These are phyloP conservation scores for Aphelenchoides besseyi DNA, from an alignment of 1,140 invertebrate genomes.

Conservation along the genomic window DNA sequence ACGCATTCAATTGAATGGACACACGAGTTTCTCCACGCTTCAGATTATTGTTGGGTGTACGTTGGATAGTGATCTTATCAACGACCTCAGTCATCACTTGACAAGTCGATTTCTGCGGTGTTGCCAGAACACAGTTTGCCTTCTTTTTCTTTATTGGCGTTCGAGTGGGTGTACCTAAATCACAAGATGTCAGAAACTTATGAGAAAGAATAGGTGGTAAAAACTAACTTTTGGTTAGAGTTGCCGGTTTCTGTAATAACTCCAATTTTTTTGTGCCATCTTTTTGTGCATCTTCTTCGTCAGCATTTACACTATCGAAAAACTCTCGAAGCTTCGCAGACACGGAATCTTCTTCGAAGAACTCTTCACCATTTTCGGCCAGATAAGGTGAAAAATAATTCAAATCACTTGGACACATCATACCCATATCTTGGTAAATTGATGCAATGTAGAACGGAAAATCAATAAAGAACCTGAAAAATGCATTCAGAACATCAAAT, in stretches of 20 bases:
- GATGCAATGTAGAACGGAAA: background rate
- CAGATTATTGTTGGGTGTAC: background rate
- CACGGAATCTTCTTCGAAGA: background rate
- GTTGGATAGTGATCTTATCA: background rate
- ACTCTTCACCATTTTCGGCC: no score
- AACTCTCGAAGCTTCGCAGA: background rate
- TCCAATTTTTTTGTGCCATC: no score
- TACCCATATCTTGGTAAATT: background rate
- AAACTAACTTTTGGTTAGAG: no score
- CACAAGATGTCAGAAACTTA: no score
- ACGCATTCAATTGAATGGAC: background rate
- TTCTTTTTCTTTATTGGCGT: background rate
- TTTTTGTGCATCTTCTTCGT: no score
- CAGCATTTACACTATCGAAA: no score
- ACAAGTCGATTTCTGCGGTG: background rate
- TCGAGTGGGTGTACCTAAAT: no score
- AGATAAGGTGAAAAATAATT: background rate
- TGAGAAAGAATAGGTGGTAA: no score
- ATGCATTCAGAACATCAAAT: background rate
- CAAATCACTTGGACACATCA: background rate
- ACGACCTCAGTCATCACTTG: background rate
- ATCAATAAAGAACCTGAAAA: constrained; percentile 5
- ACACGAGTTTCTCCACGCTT: background rate
- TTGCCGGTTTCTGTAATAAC: no score
- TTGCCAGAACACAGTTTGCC: background rate